Percentiles rank a stretch among this genome's conserved stretches.
Evolutionary conservation across 1,140 invertebrate genomes (phyloP).

Genomic region (Zaprionus davidi): DNA sequence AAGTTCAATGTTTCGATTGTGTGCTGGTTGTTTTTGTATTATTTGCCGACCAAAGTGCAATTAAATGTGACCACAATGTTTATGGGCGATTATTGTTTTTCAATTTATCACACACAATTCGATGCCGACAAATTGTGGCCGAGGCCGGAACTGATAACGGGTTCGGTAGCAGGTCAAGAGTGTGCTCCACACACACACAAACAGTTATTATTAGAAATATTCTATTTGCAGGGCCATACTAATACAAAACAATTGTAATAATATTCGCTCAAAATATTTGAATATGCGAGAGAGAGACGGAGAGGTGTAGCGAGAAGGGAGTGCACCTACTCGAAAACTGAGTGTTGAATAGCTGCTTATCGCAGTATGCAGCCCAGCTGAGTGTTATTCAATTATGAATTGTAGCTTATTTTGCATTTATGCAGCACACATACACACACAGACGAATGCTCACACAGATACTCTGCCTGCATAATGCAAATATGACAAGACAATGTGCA

Average conservation of each 20-base stretch:
- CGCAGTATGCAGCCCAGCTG: neutral
- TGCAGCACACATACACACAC: constrained; percentile 31
- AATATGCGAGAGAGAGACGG: neutral
- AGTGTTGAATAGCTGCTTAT: constrained; percentile 42
- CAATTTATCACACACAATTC: constrained; percentile 42
- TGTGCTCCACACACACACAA: constrained; percentile 14
- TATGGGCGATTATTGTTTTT: constrained; percentile 44
- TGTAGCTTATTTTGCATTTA: constrained; percentile 75
- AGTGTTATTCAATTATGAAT: constrained; percentile 72
- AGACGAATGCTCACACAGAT: constrained; percentile 18
- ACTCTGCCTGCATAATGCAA: constrained; percentile 28
- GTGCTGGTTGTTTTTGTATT: constrained; percentile 6
- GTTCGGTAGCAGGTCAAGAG: constrained; percentile 12
- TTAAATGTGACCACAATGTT: constrained; percentile 45
- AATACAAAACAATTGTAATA: constrained; percentile 36
- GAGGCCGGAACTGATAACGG: constrained; percentile 38
- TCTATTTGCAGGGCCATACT: constrained; percentile 44
- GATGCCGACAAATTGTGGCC: constrained; percentile 20
- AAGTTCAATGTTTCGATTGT: constrained; percentile 4
- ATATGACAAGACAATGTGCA: constrained; percentile 55
- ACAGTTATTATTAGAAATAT: constrained; percentile 64
- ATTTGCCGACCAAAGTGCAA: constrained; percentile 62
- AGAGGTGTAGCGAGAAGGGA: neutral
- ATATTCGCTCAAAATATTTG: constrained; percentile 36
- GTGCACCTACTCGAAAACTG: neutral